Conservation (phyloP, 2,113 vertebrate genomes). For the Podocnemis expansa region DNA sequence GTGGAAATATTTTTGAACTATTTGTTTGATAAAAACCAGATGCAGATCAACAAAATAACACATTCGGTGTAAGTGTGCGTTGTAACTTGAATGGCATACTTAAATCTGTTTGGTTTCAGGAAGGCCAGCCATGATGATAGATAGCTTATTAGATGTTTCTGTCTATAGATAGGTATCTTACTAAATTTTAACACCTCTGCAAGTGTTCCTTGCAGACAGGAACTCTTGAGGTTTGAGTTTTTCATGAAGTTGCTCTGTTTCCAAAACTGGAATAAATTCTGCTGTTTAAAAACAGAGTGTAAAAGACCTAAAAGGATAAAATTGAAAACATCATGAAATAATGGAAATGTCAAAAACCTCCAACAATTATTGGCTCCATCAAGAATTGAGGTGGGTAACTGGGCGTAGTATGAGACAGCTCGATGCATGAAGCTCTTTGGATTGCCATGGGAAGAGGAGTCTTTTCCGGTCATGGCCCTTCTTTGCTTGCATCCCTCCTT, state of each 20-base stretch:
- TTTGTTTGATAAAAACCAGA: constrained; percentile 46
- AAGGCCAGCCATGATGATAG: constrained; percentile 35
- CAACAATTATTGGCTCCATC: background rate
- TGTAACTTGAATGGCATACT: constrained; percentile 2
- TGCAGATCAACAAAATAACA: constrained; percentile 36
- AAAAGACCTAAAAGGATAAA: background rate
- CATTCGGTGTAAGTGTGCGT: constrained; percentile 14
- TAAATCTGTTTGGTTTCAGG: constrained; percentile 10
- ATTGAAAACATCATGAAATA: background rate
- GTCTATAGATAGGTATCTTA: background rate
- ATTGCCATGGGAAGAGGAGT: background rate
- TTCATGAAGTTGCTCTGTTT: background rate
- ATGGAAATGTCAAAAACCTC: background rate
- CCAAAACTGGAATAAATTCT: background rate
- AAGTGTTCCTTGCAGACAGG: background rate
- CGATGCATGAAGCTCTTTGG: background rate
- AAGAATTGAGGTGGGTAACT: background rate
- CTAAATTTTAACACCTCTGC: background rate
- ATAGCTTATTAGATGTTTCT: constrained; percentile 16
- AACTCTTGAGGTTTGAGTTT: background rate
- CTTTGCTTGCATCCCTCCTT: background rate
- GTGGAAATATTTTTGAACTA: constrained; percentile 51
- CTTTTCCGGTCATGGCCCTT: background rate
- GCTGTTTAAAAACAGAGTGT: background rate
- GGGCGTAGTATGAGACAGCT: background rate